Percentiles rank a stretch among this genome's conserved stretches.
phyloP scores from a whole-genome alignment of 2,888 invertebrate species.

The Eupithecia exiguata region DNA sequence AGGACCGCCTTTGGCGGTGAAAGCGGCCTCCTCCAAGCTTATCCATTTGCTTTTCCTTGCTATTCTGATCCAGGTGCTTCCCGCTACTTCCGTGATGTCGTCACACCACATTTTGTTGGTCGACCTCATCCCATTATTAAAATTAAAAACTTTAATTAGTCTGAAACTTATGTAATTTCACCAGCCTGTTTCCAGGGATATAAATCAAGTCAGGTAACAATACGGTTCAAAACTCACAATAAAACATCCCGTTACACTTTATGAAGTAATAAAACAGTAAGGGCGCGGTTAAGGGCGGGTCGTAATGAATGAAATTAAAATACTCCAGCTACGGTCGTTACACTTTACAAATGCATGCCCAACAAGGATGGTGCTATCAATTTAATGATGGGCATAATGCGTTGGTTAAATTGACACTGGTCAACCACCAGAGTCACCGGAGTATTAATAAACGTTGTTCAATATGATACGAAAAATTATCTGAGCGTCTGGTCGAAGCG shows the following conservation, averaged over 20 bases:
- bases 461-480: too few species aligned
- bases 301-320: conserved; percentile 41
- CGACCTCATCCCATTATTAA: conserved; percentile 8
- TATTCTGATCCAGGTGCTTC: too few species aligned
- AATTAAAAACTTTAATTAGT: conserved; percentile 11
- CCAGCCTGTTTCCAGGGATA: conserved; percentile 14
- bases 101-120: too few species aligned
- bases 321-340: conserved; percentile 32
- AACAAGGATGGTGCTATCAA: conserved; percentile 30
- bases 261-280: conserved; percentile 38
- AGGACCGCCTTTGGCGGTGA: too few species aligned
- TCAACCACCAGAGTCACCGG: neutral
- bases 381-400: conserved; percentile 20
- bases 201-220: conserved; percentile 39
- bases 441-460: too few species aligned
- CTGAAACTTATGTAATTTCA: conserved; percentile 6
- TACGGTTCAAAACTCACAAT: conserved; percentile 38
- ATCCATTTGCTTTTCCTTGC: too few species aligned
- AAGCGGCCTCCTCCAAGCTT: too few species aligned
- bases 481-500: too few species aligned
- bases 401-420: conserved; percentile 5
- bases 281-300: conserved; percentile 35
- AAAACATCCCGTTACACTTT: conserved; percentile 39
- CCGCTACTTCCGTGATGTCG: too few species aligned
- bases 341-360: conserved; percentile 30